Evolutionary conservation across 2,797 vertebrate species (phyloP), one percentile per base, ranked within the genome.

Genomic region (Prunella strophiata): DNA sequence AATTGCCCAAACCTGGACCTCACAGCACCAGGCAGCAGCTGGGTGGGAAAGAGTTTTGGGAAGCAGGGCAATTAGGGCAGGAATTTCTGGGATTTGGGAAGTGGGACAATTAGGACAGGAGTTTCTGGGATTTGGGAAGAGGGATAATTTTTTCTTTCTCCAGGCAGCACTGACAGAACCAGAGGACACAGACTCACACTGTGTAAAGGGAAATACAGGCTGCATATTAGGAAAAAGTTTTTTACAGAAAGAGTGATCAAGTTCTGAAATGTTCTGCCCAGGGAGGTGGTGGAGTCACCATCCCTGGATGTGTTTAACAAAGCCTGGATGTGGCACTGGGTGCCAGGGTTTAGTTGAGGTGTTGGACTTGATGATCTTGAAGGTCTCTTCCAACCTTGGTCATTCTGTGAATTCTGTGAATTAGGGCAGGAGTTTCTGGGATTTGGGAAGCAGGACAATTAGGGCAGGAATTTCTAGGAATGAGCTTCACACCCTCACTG

Each of bases 201-300:
- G 25, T 8, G 7, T 1, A 1, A 38, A 27, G 36, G 36, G 34
- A 59, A 2, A 13, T 59, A 19, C 3, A 19, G 17, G 25, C 38
- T 38, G 25, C 17, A 27, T 9, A 38, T 27, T 3, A 38, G 25
- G 57, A 5, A 59, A 59, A 59, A 27, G 17, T 3, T 59, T 38
- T 19, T 59, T 3, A 19, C 3, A 2, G 25, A 59, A 59, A 59
- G 16, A 0, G 11, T 59, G 57, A 59, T 59, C 38, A 59, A 59
- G 16, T 13, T 19, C 25, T 38, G 34, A 34, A 38, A 27, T 38
- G 11, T 0, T 0, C 57, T 38, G 34, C 34, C 25, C 0, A 0
- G 16, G 57, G 25, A 59, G 34, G 25, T 19, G 57, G 8, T 38
- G 57, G 1, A 19, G 25, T 38, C 16, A 8, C 57, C 57, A 59